These are phyloP conservation scores for rat (Rattus norvegicus) DNA, from an alignment of 2,113 vertebrate genomes.

Conservation along the genomic window DNA sequence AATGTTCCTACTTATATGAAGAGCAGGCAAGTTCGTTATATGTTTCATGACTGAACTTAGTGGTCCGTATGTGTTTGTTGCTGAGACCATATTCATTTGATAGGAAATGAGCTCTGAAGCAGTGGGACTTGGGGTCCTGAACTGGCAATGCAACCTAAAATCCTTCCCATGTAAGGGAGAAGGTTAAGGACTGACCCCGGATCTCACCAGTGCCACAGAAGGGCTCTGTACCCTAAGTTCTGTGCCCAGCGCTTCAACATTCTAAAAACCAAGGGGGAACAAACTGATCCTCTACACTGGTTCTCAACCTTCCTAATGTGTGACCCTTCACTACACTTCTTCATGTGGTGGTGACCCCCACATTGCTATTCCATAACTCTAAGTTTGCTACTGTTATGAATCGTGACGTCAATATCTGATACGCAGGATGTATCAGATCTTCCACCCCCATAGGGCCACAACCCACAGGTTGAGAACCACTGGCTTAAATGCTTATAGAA, in stretches of 20 bases:
- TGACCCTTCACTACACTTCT: not conserved
- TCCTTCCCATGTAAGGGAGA: not conserved
- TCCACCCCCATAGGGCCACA: fast-evolving
- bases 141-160: not conserved
- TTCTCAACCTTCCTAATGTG: not conserved
- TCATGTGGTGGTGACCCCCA: not conserved
- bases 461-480: not conserved
- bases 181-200: not conserved
- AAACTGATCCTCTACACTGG: not conserved
- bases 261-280: not conserved
- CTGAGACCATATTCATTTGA: not conserved
- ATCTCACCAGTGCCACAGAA: not conserved
- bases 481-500: constrained; percentile 13
- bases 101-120: constrained; percentile 5
- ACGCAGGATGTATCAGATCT: not conserved
- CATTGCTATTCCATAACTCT: not conserved
- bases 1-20: not conserved
- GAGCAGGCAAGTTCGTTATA: not conserved
- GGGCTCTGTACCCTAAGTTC: not conserved
- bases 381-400: not conserved
- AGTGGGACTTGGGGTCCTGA: not conserved
- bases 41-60: not conserved
- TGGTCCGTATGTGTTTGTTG: not conserved
- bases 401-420: not conserved
- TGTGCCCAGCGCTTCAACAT: not conserved